Evolutionary conservation across 2,797 vertebrate species (phyloP).

Genomic region (Tarsius wallacei): DNA sequence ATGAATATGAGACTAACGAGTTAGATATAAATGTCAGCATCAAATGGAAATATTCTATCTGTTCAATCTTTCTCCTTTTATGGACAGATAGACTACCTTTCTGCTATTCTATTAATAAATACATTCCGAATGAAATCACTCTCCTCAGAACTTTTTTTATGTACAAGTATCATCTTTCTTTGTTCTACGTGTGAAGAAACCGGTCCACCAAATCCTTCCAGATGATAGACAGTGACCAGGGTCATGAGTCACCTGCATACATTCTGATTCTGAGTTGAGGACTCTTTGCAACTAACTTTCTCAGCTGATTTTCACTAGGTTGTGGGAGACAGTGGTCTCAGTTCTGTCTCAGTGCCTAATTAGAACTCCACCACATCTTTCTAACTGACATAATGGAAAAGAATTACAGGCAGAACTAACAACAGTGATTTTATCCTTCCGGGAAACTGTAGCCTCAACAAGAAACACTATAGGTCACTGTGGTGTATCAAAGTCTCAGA

Average conservation of each 20-base stretch:
- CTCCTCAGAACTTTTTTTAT: slow-evolving; percentile 58
- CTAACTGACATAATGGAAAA: slow-evolving; percentile 2
- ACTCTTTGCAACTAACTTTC: not conserved
- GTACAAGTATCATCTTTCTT: not conserved
- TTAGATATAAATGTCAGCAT: slow-evolving; percentile 59
- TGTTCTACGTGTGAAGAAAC: not conserved
- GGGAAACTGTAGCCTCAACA: not conserved
- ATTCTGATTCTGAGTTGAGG: slow-evolving; percentile 20
- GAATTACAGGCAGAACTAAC: not conserved
- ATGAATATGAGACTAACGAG: slow-evolving; percentile 10
- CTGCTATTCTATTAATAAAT: not conserved
- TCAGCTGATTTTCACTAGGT: not conserved
- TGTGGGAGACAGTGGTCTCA: not conserved
- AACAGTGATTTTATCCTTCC: not conserved
- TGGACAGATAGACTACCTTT: not conserved
- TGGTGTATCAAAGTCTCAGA: not conserved
- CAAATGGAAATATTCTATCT: slow-evolving; percentile 59
- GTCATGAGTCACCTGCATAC: not conserved
- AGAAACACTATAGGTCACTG: not conserved
- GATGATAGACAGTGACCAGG: not conserved
- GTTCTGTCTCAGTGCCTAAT: not conserved
- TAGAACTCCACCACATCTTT: not conserved
- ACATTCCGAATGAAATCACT: not conserved
- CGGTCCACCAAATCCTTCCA: not conserved
- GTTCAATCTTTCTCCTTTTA: slow-evolving; percentile 45